These are phyloP conservation scores for Drosophila mojavensis DNA, from an alignment of 1,140 invertebrate genomes.

Conservation along the genomic window DNA sequence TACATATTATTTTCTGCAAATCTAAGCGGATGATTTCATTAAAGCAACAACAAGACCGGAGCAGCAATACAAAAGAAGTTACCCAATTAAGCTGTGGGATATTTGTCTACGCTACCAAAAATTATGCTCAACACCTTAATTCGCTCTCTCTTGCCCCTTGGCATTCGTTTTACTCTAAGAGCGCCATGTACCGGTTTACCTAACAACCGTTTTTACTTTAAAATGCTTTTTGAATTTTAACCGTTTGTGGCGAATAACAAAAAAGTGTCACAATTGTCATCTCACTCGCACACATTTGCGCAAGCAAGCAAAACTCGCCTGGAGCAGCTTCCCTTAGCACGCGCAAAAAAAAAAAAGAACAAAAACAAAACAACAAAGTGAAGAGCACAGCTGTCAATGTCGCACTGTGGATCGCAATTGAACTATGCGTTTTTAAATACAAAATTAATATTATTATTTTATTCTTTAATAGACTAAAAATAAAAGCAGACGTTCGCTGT, in stretches of 20 bases:
- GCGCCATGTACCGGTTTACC: slow-evolving; percentile 37
- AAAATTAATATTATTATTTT: no score
- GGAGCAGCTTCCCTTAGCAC: slow-evolving; percentile 48
- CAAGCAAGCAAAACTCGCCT: slow-evolving; percentile 4
- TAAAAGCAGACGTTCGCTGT: no score
- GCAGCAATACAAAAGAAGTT: slow-evolving; percentile 31
- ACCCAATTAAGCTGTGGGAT: slow-evolving; percentile 34
- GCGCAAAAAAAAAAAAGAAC: background rate
- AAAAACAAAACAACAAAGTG: slow-evolving; percentile 14
- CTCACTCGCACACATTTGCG: slow-evolving; percentile 28
- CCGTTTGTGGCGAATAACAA: slow-evolving; percentile 46
- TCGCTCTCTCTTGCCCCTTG: background rate
- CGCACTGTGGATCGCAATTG: slow-evolving; percentile 18
- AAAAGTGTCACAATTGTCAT: slow-evolving; percentile 30
- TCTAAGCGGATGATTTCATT: slow-evolving; percentile 45
- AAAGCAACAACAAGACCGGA: slow-evolving; percentile 22
- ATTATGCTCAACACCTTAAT: slow-evolving; percentile 31
- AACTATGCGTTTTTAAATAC: background rate
- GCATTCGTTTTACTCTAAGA: background rate
- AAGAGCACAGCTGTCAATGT: slow-evolving; percentile 43
- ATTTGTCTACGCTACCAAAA: slow-evolving; percentile 33
- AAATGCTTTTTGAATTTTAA: slow-evolving; percentile 61
- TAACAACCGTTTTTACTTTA: slow-evolving; percentile 40
- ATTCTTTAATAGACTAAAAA: no score
- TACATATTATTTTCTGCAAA: slow-evolving; percentile 3